A percentile compares a stretch with the other conserved stretches of the same genome.
Evolutionary conservation across 2,113 vertebrate genomes (phyloP).

Genomic region (Pongo abelii): DNA sequence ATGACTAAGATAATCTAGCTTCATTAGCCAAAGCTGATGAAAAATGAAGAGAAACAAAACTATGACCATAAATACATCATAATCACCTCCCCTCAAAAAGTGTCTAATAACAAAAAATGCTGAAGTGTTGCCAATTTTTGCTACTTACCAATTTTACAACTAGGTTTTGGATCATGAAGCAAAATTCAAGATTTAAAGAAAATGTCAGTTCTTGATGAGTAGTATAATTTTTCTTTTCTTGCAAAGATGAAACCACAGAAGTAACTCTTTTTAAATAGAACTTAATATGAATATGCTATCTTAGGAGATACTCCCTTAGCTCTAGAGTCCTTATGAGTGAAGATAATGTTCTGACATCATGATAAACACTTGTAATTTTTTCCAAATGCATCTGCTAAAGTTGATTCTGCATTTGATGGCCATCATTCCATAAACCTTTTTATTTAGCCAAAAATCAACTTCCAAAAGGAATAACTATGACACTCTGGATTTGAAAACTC

Average conservation of each 20-base stretch:
- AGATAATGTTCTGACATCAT: neutral
- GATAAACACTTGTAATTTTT: neutral
- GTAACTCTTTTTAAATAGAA: neutral
- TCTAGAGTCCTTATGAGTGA: neutral
- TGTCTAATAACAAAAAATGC: neutral
- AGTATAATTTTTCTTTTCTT: neutral
- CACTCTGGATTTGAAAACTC: neutral
- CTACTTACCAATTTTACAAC: constrained; percentile 12
- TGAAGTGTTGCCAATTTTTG: neutral
- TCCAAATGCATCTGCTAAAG: neutral
- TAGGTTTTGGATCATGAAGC: neutral
- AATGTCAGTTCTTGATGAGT: neutral
- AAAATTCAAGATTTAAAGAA: neutral
- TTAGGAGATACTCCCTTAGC: neutral
- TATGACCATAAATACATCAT: neutral
- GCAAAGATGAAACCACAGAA: neutral
- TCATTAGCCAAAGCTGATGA: neutral
- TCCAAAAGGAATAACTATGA: neutral
- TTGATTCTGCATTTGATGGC: neutral
- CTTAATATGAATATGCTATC: neutral
- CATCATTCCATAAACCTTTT: neutral
- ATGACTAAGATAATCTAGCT: neutral
- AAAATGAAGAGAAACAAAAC: neutral
- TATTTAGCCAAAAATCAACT: neutral
- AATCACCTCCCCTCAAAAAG: neutral